A percentile compares a stretch with the other conserved stretches of the same genome.
phyloP scores from a whole-genome alignment of 2,888 invertebrate genomes.

The Dryobota labecula region DNA sequence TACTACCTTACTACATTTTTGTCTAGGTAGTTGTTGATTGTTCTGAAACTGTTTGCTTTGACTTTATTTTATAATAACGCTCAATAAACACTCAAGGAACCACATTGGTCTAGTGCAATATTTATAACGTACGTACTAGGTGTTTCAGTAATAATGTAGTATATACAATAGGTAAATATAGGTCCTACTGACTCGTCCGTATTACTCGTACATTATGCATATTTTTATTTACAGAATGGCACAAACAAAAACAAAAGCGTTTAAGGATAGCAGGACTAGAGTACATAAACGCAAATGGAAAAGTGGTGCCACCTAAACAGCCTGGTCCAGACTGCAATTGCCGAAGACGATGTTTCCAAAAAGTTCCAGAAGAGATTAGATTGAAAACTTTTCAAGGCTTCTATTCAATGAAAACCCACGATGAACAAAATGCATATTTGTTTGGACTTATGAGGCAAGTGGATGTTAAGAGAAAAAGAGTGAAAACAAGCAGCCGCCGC shows the following conservation, averaged over 20 bases:
- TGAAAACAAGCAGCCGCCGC: conserved; percentile 88
- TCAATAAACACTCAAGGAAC: conserved; percentile 8
- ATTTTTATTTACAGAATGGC: conserved; percentile 86
- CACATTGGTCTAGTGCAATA: conserved; percentile 2
- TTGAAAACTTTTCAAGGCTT: conserved; percentile 90
- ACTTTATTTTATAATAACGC: conserved; percentile 32
- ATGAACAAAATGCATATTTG: conserved; percentile 91
- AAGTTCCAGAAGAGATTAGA: conserved; percentile 87
- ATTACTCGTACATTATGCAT: background rate
- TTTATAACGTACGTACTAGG: background rate
- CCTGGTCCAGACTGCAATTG: conserved; percentile 90
- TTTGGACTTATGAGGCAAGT: conserved; percentile 91
- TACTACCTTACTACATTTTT: conserved; percentile 84
- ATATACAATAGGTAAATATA: conserved; percentile 5
- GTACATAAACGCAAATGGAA: conserved; percentile 90
- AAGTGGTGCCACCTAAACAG: conserved; percentile 89
- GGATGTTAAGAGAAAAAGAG: conserved; percentile 90
- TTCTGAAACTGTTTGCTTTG: conserved; percentile 42
- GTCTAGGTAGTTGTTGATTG: conserved; percentile 71
- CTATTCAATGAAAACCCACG: conserved; percentile 90
- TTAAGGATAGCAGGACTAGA: conserved; percentile 89
- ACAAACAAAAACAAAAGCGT: conserved; percentile 90
- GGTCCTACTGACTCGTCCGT: background rate
- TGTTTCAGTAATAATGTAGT: conserved; percentile 10
- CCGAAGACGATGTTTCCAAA: conserved; percentile 88